Evolutionary conservation across 1,140 invertebrate species (phyloP), one percentile per base, ranked within the genome.

Genomic region (Calosoma granatense): DNA sequence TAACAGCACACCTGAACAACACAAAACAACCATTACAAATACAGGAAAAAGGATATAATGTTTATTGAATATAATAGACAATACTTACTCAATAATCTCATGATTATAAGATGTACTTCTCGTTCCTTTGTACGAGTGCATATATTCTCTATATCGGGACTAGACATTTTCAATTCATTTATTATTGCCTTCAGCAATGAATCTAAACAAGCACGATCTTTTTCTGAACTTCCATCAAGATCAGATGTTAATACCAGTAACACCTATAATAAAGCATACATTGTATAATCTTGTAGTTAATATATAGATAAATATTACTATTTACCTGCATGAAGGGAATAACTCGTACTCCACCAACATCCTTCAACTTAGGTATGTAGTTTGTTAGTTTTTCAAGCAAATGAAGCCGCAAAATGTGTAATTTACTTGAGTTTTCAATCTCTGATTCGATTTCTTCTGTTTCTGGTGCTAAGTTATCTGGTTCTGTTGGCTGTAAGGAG

Each of bases 261-360:
- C 2, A 93, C 88, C 86, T 90, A 62, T 22, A 9, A 56, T 1
- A 51, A 51, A 30, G 14, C 26, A 30, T 30, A 6, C 2, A 56
- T 51, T 36, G 47, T 15, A 41, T n/a, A 6, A 30, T 6, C 4
- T 30, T 30, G 26, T 30, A 6, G 4, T 30, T 6, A 6, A 30
- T 30, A 30, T 30, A 6, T 14, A 30, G 26, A 22, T 1, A 47
- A 60, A n/a, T n/a, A n/a, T n/a, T n/a, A n/a, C n/a, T n/a, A n/a
- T n/a, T 58, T 61, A 90, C 88, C 78, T 93, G 90, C 75, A 95
- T 84, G 59, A 90, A 90, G 0, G 94, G 94, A 70, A 97, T 92
- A 11, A 89, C 84, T 56, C 90, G 76, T 1, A 92, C 83, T 9
- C 94, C 94, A 23, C 79, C 78, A 53, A 80, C 74, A 55, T 79